Evolutionary conservation across 2,797 vertebrate genomes (phyloP).

Genomic region (Danio jaintianensis): DNA sequence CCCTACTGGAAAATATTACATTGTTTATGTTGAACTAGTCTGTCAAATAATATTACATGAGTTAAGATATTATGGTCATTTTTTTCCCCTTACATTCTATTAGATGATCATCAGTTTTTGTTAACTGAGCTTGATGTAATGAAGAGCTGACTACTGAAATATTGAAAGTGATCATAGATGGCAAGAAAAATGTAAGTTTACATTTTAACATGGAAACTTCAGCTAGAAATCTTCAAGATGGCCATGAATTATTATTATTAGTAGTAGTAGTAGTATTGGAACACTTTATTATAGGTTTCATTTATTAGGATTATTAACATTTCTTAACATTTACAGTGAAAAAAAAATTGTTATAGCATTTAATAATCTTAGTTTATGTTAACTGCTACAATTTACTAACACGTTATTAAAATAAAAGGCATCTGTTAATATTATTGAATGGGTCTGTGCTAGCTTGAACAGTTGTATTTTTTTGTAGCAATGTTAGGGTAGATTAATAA

Average conservation of each 20-base stretch:
- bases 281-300: too few species aligned
- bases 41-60: not conserved
- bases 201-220: not conserved
- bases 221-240: not conserved
- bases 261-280: too few species aligned
- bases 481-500: too few species aligned
- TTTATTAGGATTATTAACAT: too few species aligned
- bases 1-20: not conserved
- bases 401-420: too few species aligned
- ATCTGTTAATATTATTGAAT: too few species aligned
- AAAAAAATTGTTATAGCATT: too few species aligned
- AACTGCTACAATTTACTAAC: too few species aligned
- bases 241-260: not conserved
- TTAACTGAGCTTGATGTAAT: not conserved
- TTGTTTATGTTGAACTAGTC: constrained; percentile 1
- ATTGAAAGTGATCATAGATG: not conserved
- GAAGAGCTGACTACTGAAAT: not conserved
- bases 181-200: not conserved
- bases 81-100: not conserved
- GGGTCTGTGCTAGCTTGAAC: too few species aligned
- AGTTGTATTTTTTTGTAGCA: too few species aligned
- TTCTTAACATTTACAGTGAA: too few species aligned
- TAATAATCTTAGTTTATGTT: too few species aligned
- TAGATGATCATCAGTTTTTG: constrained; percentile 41
- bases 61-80: constrained; percentile 7